Base-by-base conservation (phyloP, 1,140 invertebrate species). In the Brachionus sp. region DNA sequence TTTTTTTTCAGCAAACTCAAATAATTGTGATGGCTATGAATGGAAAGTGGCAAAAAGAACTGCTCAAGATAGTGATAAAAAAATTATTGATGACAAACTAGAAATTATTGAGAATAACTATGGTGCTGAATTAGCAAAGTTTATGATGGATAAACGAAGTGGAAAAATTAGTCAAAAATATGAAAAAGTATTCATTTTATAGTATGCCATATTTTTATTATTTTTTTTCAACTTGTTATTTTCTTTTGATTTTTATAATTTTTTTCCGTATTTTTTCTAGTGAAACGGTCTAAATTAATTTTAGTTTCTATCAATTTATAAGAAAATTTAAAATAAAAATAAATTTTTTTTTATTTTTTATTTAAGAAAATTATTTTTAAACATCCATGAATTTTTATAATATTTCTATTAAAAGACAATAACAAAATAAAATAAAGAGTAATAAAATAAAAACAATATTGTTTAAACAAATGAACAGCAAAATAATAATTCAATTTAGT, bases 111-210 rank as follows among this genome's bases (percentile, higher is more conserved):
- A 66, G 13, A 23, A 44, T 1, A 46, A 44, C 6, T 82, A 42
- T 82, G 57, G 78, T 42, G 5, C 23, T 44, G 57, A 66, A 9
- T n/a, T 82, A 0, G 29, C 23, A 35, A 23, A 68, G 12, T 82
- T 66, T 70, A 66, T 82, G 57, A 66, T 35, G 12, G 57, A 82
- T 82, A 64, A 53, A 25, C 57, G 57, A 33, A 37, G 1, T 46
- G 78, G 62, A 23, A 46, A 53, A 23, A 39, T 82, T 12, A 70
- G 33, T 12, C 57, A 39, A 70, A 64, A 82, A 50, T 82, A 44
- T 82, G 78, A 82, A 66, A 82, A 82, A 68, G 78, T 82, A 66
- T 82, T 82, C 23, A 82, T 82, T 1, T 35, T n/a, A 16, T 77
- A 57, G 35, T 37, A 25, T 10, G 6, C 1, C 6, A 53, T 53